Base-by-base conservation (phyloP, 2,797 vertebrate genomes). In the Borostomias antarcticus region DNA sequence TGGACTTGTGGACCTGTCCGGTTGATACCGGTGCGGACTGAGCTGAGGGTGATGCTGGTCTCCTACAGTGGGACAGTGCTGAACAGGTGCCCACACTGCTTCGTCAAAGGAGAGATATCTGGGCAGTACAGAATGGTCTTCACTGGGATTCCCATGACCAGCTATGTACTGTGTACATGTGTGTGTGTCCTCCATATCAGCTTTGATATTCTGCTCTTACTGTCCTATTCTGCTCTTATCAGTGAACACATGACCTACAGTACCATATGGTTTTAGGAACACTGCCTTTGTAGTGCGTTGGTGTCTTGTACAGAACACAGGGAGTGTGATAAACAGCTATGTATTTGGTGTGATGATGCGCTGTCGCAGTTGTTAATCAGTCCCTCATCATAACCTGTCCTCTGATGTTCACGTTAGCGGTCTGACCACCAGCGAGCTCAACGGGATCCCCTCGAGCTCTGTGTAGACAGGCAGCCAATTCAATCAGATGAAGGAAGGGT, bases 401-500 rank as follows among this genome's bases (percentile, higher is more conserved):
- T 19, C 7, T 51, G 29, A 56, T n/a, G 28, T 28, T 54, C 52
- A 30, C 30, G n/a, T 56, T 30, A 56, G 52, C 4, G 53, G 17
- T 56, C 29, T 56, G 15, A 6, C 17, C 23, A 15, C 23, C 13
- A 25, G 26, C 23, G 6, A 43, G 23, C 23, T 43, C 21, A 28
- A 59, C 10, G 25, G 37, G 21, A 43, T 40, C 57, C 8, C 35
- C 19, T 15, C 17, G 21, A 33, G 21, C 15, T n/a, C 23, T 56
- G 17, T 9, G 29, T 56, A 56, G 28, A 26, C 15, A 13, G 17
- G 5, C 29, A 56, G 29, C 2, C 1, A 43, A 9, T 23, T 28
- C 37, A 47, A 21, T 76, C 23, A 68, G 40, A 45, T 50, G 53
- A 26, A 40, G 68, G 62, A 51, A 68, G 15, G 37, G 58, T 45